These are phyloP conservation scores for Malurus leucopterus DNA, from an alignment of 2,797 vertebrate genomes.

Conservation along the genomic window DNA sequence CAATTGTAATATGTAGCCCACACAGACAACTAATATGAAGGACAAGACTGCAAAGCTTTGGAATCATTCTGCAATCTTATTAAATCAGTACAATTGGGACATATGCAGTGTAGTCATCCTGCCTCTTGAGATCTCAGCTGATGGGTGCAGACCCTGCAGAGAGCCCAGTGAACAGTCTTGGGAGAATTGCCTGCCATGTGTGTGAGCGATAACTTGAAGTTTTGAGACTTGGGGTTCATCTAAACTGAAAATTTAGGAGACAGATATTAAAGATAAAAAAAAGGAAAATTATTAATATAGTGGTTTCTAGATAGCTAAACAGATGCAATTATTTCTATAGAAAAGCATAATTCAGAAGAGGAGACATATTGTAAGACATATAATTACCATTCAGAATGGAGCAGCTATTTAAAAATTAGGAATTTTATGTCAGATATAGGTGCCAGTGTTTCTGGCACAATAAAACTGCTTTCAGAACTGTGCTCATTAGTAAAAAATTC, in stretches of 20 bases:
- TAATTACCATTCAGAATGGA: background rate
- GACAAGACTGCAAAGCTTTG: background rate
- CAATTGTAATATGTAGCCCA: background rate
- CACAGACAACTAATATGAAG: background rate
- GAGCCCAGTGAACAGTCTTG: background rate
- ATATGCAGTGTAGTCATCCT: accelerated
- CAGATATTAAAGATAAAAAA: background rate
- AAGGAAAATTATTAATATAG: background rate
- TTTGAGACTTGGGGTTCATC: background rate
- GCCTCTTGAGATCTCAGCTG: background rate
- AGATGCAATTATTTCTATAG: background rate
- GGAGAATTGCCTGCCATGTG: background rate
- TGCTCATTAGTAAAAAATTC: background rate
- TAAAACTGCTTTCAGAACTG: background rate
- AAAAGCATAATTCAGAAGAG: background rate
- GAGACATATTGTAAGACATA: background rate
- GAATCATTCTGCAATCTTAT: background rate
- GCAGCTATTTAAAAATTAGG: background rate
- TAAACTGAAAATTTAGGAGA: background rate
- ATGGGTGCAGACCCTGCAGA: background rate
- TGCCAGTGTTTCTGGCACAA: background rate
- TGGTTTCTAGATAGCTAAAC: background rate
- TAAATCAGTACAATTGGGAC: background rate
- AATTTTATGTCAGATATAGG: background rate
- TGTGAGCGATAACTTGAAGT: background rate